phyloP scores from a whole-genome alignment of 2,888 invertebrate genomes.

The Callyntrura sp. region DNA sequence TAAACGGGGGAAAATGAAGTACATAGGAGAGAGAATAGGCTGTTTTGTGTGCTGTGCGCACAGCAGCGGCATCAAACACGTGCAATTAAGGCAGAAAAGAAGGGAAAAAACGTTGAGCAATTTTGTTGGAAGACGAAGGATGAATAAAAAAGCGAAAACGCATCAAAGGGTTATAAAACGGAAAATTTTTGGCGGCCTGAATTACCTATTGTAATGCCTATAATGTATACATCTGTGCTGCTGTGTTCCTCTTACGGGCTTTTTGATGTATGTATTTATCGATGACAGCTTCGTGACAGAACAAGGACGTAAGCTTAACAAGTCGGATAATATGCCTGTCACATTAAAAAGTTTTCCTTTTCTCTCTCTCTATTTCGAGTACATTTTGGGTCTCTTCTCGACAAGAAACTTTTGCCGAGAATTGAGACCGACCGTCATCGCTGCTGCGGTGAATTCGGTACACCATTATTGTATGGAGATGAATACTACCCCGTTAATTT shows the following conservation, averaged over 20 bases:
- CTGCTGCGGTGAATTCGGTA: background rate
- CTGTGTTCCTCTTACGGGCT: background rate
- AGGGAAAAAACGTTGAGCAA: too few relatives aligned
- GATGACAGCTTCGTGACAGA: background rate
- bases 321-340: conserved; percentile 27
- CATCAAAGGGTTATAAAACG: too few relatives aligned
- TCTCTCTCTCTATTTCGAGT: background rate
- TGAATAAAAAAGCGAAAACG: too few relatives aligned
- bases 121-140: too few relatives aligned
- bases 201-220: too few relatives aligned
- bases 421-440: background rate
- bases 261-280: background rate
- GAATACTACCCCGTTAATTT: conserved; percentile 2
- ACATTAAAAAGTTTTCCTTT: conserved; percentile 18
- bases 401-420: background rate
- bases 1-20: background rate
- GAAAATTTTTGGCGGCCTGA: too few relatives aligned
- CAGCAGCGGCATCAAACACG: too few relatives aligned
- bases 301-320: conserved; percentile 5
- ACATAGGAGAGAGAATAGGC: background rate
- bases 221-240: background rate
- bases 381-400: background rate
- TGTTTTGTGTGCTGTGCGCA: too few relatives aligned
- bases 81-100: too few relatives aligned
- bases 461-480: background rate